Conservation (phyloP, 2,888 invertebrate genomes). For the Caenorhabditis wallacei region DNA sequence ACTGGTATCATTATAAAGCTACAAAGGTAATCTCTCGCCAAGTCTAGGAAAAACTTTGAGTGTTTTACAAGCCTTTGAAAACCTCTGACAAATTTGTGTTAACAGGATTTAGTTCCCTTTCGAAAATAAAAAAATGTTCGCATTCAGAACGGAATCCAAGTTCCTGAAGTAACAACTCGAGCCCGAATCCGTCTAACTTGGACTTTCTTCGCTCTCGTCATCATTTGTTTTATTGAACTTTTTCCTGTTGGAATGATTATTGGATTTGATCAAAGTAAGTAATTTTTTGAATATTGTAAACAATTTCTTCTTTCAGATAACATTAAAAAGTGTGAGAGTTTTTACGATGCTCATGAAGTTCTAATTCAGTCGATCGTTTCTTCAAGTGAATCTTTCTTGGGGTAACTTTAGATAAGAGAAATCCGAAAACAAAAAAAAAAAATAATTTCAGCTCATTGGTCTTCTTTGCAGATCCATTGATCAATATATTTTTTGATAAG, state of each 20-base stretch:
- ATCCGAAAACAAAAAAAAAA: background rate
- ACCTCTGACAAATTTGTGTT: too few species aligned
- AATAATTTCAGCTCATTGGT: conserved; percentile 26
- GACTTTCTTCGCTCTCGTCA: conserved; percentile 39
- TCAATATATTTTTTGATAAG: conserved; percentile 44
- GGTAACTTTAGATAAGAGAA: background rate
- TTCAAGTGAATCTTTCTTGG: conserved; percentile 25
- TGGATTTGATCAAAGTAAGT: conserved; percentile 27
- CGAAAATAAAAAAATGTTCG: too few species aligned
- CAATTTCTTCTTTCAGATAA: conserved; percentile 8
- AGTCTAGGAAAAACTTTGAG: background rate
- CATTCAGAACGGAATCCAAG: conserved; percentile 36
- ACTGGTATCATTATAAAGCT: conserved; percentile 33
- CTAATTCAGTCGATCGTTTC: conserved; percentile 27
- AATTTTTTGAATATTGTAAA: too few species aligned
- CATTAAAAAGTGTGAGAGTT: conserved; percentile 32
- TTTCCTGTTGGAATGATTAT: conserved; percentile 38
- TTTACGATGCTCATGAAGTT: conserved; percentile 22
- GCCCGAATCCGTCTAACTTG: conserved; percentile 40
- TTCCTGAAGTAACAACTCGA: conserved; percentile 15
- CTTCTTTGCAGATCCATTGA: conserved; percentile 27
- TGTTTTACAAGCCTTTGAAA: too few species aligned
- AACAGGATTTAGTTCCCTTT: too few species aligned
- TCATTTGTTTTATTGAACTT: conserved; percentile 35
- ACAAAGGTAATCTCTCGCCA: conserved; percentile 2